Evolutionary conservation across 2,797 vertebrate genomes (phyloP).

Genomic region (Myotis findleyi): DNA sequence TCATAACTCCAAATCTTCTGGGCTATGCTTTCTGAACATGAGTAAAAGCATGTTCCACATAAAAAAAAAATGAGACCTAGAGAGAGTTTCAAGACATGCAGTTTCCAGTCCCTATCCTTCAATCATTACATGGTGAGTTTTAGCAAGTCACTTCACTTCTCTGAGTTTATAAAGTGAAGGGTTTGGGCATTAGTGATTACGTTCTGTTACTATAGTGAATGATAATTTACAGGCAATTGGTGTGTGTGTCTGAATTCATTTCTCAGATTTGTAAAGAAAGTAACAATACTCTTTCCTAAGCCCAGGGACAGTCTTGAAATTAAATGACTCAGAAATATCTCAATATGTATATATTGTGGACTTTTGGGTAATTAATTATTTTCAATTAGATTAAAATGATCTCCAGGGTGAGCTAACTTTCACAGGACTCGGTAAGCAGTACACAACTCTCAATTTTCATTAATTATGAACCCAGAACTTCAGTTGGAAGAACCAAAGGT

Average conservation of each 20-base stretch:
- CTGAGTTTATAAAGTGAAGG: background rate
- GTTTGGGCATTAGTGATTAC: background rate
- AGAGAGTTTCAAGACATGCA: background rate
- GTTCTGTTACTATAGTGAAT: background rate
- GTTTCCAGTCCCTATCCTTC: background rate
- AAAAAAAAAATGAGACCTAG: background rate
- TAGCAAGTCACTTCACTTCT: background rate
- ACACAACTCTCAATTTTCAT: background rate
- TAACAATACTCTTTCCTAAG: background rate
- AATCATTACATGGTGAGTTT: background rate
- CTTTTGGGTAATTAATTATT: background rate
- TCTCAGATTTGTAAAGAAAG: background rate
- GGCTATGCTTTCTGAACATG: background rate
- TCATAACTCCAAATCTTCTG: background rate
- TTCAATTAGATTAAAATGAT: background rate
- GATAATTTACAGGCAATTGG: background rate
- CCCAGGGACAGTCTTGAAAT: background rate
- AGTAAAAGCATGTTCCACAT: background rate
- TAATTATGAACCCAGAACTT: background rate
- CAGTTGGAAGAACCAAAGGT: background rate
- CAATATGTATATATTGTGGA: background rate
- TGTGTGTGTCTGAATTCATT: background rate
- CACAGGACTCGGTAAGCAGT: background rate
- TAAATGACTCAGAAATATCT: background rate
- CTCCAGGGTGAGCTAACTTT: background rate